Percentiles rank a stretch among this genome's conserved stretches.
phyloP scores from a whole-genome alignment of 2,888 invertebrate species.

The Pogonocherus hispidulus region DNA sequence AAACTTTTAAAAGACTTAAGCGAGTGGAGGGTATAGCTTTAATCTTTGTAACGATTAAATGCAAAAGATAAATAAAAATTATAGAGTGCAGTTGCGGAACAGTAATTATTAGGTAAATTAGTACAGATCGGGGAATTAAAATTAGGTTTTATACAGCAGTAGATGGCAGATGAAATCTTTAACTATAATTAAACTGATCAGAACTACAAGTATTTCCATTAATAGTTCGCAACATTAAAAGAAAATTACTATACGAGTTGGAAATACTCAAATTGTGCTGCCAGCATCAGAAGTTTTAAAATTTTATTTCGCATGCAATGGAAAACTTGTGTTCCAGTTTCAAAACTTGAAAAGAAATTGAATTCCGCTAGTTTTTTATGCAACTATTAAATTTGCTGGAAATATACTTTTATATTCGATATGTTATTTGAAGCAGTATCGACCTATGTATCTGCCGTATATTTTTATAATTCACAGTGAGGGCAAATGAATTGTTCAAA shows the following conservation, averaged over 20 bases:
- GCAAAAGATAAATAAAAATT: no score
- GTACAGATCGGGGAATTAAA: no score
- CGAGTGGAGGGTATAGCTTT: no score
- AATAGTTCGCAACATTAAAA: constrained; percentile 1
- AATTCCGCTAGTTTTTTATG: constrained; percentile 30
- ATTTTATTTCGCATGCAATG: constrained; percentile 25
- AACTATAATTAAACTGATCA: no score
- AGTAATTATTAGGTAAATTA: no score
- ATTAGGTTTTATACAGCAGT: no score
- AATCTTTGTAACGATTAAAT: no score
- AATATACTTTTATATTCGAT: constrained; percentile 7
- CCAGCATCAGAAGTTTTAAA: constrained; percentile 16
- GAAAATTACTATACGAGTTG: background rate
- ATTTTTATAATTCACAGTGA: background rate
- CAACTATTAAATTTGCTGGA: constrained; percentile 31
- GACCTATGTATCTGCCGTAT: constrained; percentile 3
- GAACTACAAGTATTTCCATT: background rate
- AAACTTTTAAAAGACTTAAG: no score
- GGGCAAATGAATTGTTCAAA: constrained; percentile 17
- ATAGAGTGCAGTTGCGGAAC: no score
- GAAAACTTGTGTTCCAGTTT: constrained; percentile 36
- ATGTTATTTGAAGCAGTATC: constrained; percentile 5
- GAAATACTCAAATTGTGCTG: background rate
- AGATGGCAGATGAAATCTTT: no score
- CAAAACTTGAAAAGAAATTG: constrained; percentile 31